Base-by-base conservation (phyloP, 2,888 invertebrate genomes). In the Graphium colonna region DNA sequence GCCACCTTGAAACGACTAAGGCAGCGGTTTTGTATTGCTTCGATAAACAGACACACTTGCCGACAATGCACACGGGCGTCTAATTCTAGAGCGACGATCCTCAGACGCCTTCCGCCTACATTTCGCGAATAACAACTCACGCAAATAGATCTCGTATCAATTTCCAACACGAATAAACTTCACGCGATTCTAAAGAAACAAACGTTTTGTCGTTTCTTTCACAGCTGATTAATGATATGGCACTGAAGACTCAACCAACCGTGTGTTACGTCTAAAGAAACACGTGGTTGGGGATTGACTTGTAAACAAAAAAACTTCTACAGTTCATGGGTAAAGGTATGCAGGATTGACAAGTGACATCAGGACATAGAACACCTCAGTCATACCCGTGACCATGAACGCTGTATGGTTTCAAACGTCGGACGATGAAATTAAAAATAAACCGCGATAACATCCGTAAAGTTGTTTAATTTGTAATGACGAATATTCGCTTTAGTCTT, bases 71-170 rank as follows among this genome's bases (percentile, higher is more conserved):
- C 44, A 45, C 33, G 40, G 42, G 49, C 55, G 49, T 43, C 60
- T 71, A 73, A 70, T 71, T 76, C 60, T 58, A 61, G 64, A 68
- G 55, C 58, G 60, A 60, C 64, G 61, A 43, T 55, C 47, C 50
- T 46, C 46, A 57, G 60, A 61, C 63, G 56, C 65, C 70, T 79
- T 79, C 79, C 77, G 75, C 60, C 63, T 72, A 58, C 63, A 69
- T 78, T 80, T 74, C 71, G 68, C 72, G 75, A 77, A 69, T 68
- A 69, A 58, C 58, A 56, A 50, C 36, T 56, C 47, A 60, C 72
- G 63, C 61, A 75, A 77, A 77, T 78, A 78, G 70, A 74, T 66
- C 50, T 45, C 40, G 54, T 54, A 54, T 54, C 54, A 45, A 50
- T 54, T 54, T 54, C 50, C 41, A 60, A 44, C 33, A 16, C 41